A percentile compares a stretch with the other conserved stretches of the same genome.
Evolutionary conservation across 2,113 vertebrate genomes (phyloP).

Genomic region (Siniperca chuatsi): DNA sequence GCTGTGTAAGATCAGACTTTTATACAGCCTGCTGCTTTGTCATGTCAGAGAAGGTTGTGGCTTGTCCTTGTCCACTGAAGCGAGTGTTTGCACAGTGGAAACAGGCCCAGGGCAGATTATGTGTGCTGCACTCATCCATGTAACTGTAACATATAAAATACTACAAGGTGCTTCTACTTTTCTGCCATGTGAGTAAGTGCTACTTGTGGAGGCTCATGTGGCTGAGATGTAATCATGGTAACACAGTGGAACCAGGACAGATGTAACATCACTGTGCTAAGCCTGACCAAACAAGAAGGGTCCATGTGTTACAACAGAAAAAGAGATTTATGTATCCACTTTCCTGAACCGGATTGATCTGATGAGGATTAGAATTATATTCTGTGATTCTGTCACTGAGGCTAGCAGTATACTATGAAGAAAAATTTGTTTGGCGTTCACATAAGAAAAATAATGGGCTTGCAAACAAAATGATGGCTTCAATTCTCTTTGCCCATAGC

Average conservation of each 20-base stretch:
- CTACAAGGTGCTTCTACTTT: slow-evolving; percentile 47
- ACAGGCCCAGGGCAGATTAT: slow-evolving; percentile 72
- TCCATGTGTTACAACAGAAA: background rate
- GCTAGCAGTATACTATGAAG: background rate
- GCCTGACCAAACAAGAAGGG: background rate
- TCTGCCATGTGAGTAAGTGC: slow-evolving; percentile 36
- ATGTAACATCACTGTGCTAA: background rate
- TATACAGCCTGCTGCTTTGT: slow-evolving; percentile 66
- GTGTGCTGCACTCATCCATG: slow-evolving; percentile 72
- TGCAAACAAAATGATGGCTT: background rate
- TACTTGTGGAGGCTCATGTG: slow-evolving; percentile 21
- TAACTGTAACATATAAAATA: slow-evolving; percentile 74
- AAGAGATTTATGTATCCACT: background rate
- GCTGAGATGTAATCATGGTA: slow-evolving; percentile 42
- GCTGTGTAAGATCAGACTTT: slow-evolving; percentile 74
- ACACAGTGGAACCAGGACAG: slow-evolving; percentile 18
- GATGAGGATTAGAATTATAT: background rate
- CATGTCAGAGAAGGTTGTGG: slow-evolving; percentile 60
- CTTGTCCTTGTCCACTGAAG: slow-evolving; percentile 76
- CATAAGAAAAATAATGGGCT: background rate
- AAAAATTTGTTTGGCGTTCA: background rate
- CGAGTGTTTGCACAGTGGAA: slow-evolving; percentile 72
- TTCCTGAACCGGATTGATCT: slow-evolving; percentile 6
- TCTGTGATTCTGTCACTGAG: background rate
- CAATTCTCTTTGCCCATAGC: background rate